phyloP scores from a whole-genome alignment of 2,888 invertebrate genomes.

The Diarsia mendica region DNA sequence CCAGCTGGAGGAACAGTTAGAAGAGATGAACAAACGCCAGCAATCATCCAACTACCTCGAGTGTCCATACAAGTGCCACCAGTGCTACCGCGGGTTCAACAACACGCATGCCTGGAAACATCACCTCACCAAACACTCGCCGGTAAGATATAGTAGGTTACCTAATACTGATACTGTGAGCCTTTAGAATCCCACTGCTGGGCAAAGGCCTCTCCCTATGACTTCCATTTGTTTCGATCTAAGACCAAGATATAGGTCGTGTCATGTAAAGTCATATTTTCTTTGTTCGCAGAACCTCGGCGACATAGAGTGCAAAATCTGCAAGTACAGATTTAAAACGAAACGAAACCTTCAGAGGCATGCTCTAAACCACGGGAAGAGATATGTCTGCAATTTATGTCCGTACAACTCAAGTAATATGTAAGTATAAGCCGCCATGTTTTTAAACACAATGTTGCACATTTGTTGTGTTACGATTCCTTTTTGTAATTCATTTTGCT shows the following conservation, averaged over 20 bases:
- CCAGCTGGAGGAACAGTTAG: slow-evolving; percentile 83
- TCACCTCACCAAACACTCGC: slow-evolving; percentile 82
- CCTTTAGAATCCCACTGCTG: no score
- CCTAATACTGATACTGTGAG: no score
- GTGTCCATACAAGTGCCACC: slow-evolving; percentile 82
- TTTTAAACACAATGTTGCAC: neutral
- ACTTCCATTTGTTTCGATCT: no score
- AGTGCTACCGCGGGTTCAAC: slow-evolving; percentile 85
- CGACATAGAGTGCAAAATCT: slow-evolving; percentile 80
- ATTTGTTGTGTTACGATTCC: no score
- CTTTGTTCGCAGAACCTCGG: slow-evolving; percentile 77
- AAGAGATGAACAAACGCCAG: slow-evolving; percentile 80
- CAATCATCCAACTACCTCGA: slow-evolving; percentile 82
- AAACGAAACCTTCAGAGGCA: slow-evolving; percentile 83
- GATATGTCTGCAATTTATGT: slow-evolving; percentile 84
- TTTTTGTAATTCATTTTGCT: no score
- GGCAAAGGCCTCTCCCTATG: no score
- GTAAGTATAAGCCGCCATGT: slow-evolving; percentile 70
- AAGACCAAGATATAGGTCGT: no score
- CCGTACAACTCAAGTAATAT: slow-evolving; percentile 84
- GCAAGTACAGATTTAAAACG: slow-evolving; percentile 84
- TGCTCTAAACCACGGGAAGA: slow-evolving; percentile 83
- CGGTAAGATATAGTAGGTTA: no score
- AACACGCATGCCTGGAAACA: slow-evolving; percentile 83
- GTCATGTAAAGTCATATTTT: no score